Evolutionary conservation across 2,113 vertebrate species (phyloP), one percentile per base, ranked within the genome.

Genomic region (Rhabdomys dilectus): DNA sequence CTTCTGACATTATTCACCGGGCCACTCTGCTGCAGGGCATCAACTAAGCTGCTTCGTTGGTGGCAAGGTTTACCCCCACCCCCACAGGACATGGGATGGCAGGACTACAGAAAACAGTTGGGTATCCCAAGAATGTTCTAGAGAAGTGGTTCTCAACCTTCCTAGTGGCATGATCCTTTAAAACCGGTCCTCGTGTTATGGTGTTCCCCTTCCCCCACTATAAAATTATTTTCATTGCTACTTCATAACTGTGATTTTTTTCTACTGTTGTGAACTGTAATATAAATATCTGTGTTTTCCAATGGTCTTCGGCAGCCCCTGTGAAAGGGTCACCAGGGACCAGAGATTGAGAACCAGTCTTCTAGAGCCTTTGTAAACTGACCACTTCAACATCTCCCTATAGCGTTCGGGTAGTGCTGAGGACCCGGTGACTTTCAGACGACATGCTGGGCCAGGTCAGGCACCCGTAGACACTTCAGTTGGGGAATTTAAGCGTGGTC

Each of bases 1-100:
- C 75, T 93, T 88, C 91, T 97, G 97, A 96, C 94, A 88, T 93
- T 64, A 91, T 91, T 92, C 66, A 29, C 66, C 51, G 53, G 45
- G 53, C 58, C 70, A 9, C 87, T 68, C 36, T 36, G 60, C 93
- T 58, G 29, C 13, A n/a, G 89, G 80, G 60, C 70, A n/a, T 51
- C 36, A 8, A 1, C 64, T 24, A 26, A 93, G 91, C 11, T 2
- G 3, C n/a, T 48, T 72, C 80, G 66, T 56, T 36, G 76, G 80
- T 93, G 51, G 7, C 0, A 86, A 22, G 0, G 2, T 24, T 24
- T n/a, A n/a, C n/a, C 4, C 68, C 26, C 7, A 60, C 85, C 58
- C 29, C 1, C 22, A 81, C 48, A 6, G 39, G 22, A 76, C 64
- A 21, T 0, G 19, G 72, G 66, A 12, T 64, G 62, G 66, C 26